phyloP scores from a whole-genome alignment of 2,888 invertebrate genomes.

The Drosophila merina region DNA sequence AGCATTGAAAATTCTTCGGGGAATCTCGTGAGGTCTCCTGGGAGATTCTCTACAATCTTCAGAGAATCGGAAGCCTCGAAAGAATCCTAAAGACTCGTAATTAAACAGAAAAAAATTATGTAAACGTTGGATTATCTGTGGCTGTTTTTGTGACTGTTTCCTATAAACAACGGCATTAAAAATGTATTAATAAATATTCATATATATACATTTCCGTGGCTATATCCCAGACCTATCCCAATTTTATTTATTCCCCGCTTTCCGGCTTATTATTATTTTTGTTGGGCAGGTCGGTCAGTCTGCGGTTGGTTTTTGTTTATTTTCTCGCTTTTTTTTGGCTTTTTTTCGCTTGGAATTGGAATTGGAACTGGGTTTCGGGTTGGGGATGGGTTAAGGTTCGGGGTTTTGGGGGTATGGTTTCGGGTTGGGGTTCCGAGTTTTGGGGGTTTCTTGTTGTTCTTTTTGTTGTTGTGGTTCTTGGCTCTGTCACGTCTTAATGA shows the following conservation, averaged over 20 bases:
- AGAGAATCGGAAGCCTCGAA: not conserved
- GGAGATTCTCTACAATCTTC: conserved; percentile 8
- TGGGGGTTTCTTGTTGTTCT: conserved; percentile 20
- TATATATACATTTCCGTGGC: conserved; percentile 4
- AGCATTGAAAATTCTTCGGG: conserved; percentile 34
- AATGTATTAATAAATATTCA: conserved; percentile 27
- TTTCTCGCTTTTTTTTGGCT: not conserved
- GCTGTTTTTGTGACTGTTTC: conserved; percentile 2
- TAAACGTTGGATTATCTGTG: conserved; percentile 20
- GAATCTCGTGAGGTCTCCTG: conserved; percentile 7
- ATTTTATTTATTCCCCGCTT: conserved; percentile 30
- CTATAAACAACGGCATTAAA: conserved; percentile 23
- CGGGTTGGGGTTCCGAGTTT: not conserved
- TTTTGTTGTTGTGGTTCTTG: conserved; percentile 25
- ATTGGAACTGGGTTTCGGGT: too few species aligned
- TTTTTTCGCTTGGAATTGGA: too few species aligned
- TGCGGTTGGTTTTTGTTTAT: conserved; percentile 27
- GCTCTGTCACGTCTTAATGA: conserved; percentile 45
- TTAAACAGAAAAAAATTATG: conserved; percentile 41
- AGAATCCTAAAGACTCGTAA: not conserved
- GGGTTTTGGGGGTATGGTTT: not conserved
- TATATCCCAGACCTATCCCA: conserved; percentile 64
- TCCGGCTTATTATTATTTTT: conserved; percentile 25
- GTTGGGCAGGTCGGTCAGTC: conserved; percentile 41
- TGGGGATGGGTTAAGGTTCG: not conserved